Conservation (phyloP, 2,888 invertebrate species). For the Nephrotoma guestfalica region DNA sequence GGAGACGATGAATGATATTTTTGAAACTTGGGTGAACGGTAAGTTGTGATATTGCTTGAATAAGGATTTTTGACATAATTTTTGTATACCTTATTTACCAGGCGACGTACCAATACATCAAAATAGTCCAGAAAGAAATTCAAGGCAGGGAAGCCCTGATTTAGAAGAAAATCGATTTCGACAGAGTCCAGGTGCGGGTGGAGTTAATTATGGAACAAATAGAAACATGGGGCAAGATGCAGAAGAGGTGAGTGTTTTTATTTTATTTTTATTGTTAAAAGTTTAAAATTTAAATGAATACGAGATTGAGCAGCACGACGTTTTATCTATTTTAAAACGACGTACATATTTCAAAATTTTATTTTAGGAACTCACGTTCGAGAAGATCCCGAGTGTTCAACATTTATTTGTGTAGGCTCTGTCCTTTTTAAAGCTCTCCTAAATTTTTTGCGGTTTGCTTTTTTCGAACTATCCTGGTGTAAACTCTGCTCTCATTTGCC, state of each 20-base stretch:
- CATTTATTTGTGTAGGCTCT: too few species aligned
- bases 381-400: too few species aligned
- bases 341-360: too few species aligned
- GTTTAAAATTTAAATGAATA: too few species aligned
- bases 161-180: conserved; percentile 32
- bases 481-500: too few species aligned
- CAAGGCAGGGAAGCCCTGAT: conserved; percentile 40
- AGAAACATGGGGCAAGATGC: conserved; percentile 25
- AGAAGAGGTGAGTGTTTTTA: conserved; percentile 24
- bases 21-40: conserved; percentile 46
- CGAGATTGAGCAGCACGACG: too few species aligned
- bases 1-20: conserved; percentile 64
- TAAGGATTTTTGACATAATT: not conserved
- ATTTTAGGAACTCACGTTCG: too few species aligned
- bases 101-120: conserved; percentile 30
- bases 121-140: conserved; percentile 39
- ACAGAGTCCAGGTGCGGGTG: conserved; percentile 36
- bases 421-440: too few species aligned
- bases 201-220: conserved; percentile 30
- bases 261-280: too few species aligned
- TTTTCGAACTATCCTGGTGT: too few species aligned
- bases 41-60: conserved; percentile 14
- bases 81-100: conserved; percentile 1
- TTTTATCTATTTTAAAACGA: too few species aligned
- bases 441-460: too few species aligned